Base-by-base conservation (phyloP, 2,113 vertebrate genomes). In the Alaudala cheleensis region DNA sequence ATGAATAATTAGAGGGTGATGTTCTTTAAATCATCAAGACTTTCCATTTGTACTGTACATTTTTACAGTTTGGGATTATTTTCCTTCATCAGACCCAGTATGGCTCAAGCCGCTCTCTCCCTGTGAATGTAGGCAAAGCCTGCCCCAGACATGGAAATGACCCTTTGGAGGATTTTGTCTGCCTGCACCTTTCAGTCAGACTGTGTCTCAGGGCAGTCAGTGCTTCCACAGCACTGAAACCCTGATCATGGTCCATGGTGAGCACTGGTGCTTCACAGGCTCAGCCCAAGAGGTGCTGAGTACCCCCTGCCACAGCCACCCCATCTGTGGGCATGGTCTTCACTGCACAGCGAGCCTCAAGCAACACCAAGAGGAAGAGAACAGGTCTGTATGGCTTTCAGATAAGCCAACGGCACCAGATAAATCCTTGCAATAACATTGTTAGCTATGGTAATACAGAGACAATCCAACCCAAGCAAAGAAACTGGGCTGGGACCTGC, bases 71-170 rank as follows among this genome's bases (percentile, higher is more conserved):
- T 58, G 62, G 71, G 23, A 12, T 45, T 5, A 39, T 61, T 88
- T 79, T 62, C 56, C 24, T 79, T n/a, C 28, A 23, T 42, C 29
- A 34, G 49, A 23, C 24, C 9, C 25, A 22, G 6, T 2, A 12
- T 56, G 33, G 42, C 23, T 53, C 67, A 50, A 67, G n/a, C 33
- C 76, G 31, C 56, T 57, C 31, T 28, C 14, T 24, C 60, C 29
- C 50, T 18, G 10, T 11, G 34, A 15, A 25, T 7, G 29, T 17
- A 66, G 50, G 28, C 37, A 61, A 61, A 70, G 51, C 51, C 37
- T 3, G 2, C 2, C 5, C 16, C 3, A 9, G 12, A 4, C 3
- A 7, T 0, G 2, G 60, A 26, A 58, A 10, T 0, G 21, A 16
- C 14, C 21, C 2, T 0, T 2, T 15, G 8, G 16, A 56, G 10